phyloP scores from a whole-genome alignment of 1,140 invertebrate species.

The Penaeus vannamei region DNA sequence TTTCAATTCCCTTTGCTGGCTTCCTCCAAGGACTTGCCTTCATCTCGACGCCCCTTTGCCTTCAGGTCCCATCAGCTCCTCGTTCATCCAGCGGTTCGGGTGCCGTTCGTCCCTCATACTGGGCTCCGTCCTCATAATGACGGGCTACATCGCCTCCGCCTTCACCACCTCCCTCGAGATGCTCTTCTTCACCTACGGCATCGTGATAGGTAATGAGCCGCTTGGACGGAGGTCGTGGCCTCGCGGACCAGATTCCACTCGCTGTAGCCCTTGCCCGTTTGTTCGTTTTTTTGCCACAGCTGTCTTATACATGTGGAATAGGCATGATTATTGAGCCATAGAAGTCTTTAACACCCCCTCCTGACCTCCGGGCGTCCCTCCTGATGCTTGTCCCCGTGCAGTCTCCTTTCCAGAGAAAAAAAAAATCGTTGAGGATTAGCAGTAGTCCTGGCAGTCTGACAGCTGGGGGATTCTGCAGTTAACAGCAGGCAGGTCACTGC shows the following conservation, averaged over 20 bases:
- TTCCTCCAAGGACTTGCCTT: no score
- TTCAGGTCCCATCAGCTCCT: conserved; percentile 69
- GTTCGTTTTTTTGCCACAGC: conserved; percentile 39
- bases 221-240: not conserved
- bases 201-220: conserved; percentile 74
- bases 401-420: conserved; percentile 51
- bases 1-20: no score
- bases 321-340: conserved; percentile 58
- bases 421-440: conserved; percentile 46
- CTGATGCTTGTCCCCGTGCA: conserved; percentile 53
- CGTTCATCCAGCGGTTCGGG: conserved; percentile 71
- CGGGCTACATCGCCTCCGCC: conserved; percentile 74
- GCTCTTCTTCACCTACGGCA: conserved; percentile 76
- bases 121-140: conserved; percentile 73
- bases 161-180: conserved; percentile 73
- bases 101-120: conserved; percentile 74
- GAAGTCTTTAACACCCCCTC: conserved; percentile 12
- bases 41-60: not conserved
- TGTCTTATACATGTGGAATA: conserved; percentile 64
- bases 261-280: not conserved
- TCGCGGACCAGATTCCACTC: not conserved
- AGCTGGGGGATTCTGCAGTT: conserved; percentile 44
- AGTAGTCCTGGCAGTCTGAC: conserved; percentile 52
- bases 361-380: conserved; percentile 21
- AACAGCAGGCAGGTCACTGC: conserved; percentile 29